Evolutionary conservation across 2,113 vertebrate species (phyloP), one percentile per base, ranked within the genome.

Genomic region (Esox niger): DNA sequence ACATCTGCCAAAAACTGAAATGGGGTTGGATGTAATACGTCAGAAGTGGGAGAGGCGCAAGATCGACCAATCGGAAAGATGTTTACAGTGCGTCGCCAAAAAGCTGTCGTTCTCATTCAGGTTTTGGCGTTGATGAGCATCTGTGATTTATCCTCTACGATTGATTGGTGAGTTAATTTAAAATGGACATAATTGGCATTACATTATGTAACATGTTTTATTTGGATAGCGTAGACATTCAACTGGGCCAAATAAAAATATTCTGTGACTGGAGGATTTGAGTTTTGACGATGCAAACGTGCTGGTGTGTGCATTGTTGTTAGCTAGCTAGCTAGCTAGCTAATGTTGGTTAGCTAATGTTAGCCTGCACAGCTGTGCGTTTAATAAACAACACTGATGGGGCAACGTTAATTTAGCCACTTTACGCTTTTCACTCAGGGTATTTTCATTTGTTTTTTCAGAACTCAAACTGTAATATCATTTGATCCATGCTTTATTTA

Each of bases 21-120:
- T 3, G 61, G 13, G 30, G 56, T 33, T 26, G 46, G 15, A 33
- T 29, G 32, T 33, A 5, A 21, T 7, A 27, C 79, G 84, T 83
- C 83, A 84, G 60, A 58, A 55, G 73, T 82, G 79, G 82, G 81
- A 77, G 83, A 64, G 79, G 76, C 65, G 71, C 56, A 30, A 46
- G 64, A 73, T 64, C 63, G 78, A 68, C 88, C 81, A 88, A 88
- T 87, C 15, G 23, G 68, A 83, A 25, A 31, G 7, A 31, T 20
- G 6, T 26, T 71, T 73, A 64, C 49, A 1, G 68, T 70, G 69
- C 55, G 47, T 54, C 62, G 70, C 57, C 27, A 0, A 47, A 43
- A 57, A 49, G 59, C 49, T 64, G 23, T 64, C 30, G 7, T 63
- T 43, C 61, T 32, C 49, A 70, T 17, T 57, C 55, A 25, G 31